These are phyloP conservation scores for Ursus arctos DNA, from an alignment of 2,113 vertebrate genomes.

Conservation along the genomic window DNA sequence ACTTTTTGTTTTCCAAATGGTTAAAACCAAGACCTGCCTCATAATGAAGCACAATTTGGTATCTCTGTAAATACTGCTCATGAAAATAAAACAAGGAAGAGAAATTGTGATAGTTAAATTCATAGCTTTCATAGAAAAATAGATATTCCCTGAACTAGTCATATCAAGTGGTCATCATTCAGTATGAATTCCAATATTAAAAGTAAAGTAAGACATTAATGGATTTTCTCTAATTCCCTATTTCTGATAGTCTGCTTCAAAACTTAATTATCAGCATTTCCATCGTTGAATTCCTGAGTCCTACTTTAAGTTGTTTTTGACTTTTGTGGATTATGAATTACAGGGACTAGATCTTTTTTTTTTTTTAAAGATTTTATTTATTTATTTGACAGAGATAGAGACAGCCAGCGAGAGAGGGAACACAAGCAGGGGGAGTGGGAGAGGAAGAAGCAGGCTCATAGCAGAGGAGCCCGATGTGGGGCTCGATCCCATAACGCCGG, in stretches of 20 bases:
- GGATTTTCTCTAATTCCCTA: slow-evolving; percentile 16
- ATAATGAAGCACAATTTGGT: slow-evolving; percentile 87
- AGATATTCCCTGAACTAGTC: slow-evolving; percentile 91
- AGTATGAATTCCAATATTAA: slow-evolving; percentile 81
- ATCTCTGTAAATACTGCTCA: slow-evolving; percentile 88
- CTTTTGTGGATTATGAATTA: slow-evolving; percentile 74
- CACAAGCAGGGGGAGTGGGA: too few species aligned
- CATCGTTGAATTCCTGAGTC: slow-evolving; percentile 76
- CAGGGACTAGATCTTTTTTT: slow-evolving; percentile 66
- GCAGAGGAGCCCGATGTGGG: too few species aligned
- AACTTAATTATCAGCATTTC: slow-evolving; percentile 73
- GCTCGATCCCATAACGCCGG: too few species aligned
- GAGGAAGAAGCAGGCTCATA: too few species aligned
- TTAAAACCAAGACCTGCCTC: slow-evolving; percentile 86
- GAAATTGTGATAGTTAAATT: slow-evolving; percentile 83
- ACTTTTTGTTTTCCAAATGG: slow-evolving; percentile 78
- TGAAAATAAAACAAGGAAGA: slow-evolving; percentile 87
- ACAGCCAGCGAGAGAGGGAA: too few species aligned
- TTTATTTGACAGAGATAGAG: too few species aligned
- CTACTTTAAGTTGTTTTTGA: slow-evolving; percentile 83
- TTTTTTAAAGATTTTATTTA: too few species aligned
- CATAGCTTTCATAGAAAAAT: slow-evolving; percentile 90
- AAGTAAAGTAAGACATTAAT: slow-evolving; percentile 57
- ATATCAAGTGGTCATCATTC: slow-evolving; percentile 82
- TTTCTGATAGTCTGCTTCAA: slow-evolving; percentile 65